Evolutionary conservation across 2,888 invertebrate species (phyloP), one percentile per base, ranked within the genome.

Genomic region (Lycophotia porphyrea): DNA sequence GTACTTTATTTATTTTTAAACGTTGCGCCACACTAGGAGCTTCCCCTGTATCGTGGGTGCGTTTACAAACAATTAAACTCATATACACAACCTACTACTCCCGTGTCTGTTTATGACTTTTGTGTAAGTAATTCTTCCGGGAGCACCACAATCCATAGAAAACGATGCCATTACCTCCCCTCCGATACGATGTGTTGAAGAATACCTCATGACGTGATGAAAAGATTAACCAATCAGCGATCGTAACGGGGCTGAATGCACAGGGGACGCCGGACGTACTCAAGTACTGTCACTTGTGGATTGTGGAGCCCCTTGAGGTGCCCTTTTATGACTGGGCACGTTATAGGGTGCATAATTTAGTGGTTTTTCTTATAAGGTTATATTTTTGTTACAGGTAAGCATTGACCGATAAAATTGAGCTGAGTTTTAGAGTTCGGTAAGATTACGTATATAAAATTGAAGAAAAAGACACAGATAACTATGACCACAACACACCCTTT

Each of bases 341-440:
- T 66, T 78, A 44, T 3, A 18, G n/a, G 64, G 61, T 82, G 39
- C 44, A 81, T 76, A 67, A 66, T 55, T 75, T 66, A 39, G 31
- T 39, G n/a, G 1, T 64, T 42, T 34, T 60, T 47, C 31, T 4
- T 64, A n/a, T n/a, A 77, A 81, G 34, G 11, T n/a, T 11, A 1
- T 44, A 21, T 84, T 63, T 84, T 75, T 82, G 70, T 82, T 82
- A 3, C 81, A 84, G 82, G 82, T 82, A 84, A 81, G 81, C 61
- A 67, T 15, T 34, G 36, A 15, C 18, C 27, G 3, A 15, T 31
- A 1, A 11, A 36, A 1, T 15, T 18, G 42, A 21, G n/a, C 9
- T 7, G 27, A 5, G 21, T 34, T 15, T 47, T 27, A 55, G 8
- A 63, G 31, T 5, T 27, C 5, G 68, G 67, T 71, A 60, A 71